A percentile compares a stretch with the other conserved stretches of the same genome.
These are phyloP conservation scores for Palythoa grandis DNA, from an alignment of 92 coral and sea anemone species.

Conservation along the genomic window DNA sequence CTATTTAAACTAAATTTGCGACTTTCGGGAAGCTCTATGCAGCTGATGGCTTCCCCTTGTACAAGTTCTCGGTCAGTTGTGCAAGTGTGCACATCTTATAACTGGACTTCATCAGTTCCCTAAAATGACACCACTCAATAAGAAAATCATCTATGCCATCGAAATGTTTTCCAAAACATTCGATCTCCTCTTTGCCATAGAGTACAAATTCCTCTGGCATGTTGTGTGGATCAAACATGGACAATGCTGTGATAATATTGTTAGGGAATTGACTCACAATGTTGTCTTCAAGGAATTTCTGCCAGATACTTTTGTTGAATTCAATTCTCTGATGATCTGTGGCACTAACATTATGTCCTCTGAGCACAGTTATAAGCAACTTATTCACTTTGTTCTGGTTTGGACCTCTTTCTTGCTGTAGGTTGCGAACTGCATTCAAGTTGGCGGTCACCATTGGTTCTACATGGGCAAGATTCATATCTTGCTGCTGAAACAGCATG, in stretches of 20 bases:
- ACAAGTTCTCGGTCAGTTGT: conserved; percentile 1
- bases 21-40: neutral
- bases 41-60: neutral
- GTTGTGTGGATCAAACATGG: conserved; percentile 10
- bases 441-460: conserved; percentile 21
- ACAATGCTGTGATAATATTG: conserved; percentile 10
- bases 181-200: conserved; percentile 26
- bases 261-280: conserved; percentile 11
- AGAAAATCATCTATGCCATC: neutral
- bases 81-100: neutral
- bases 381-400: neutral
- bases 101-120: conserved; percentile 7
- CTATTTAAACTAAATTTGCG: neutral
- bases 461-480: neutral
- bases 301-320: neutral
- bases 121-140: neutral
- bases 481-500: neutral
- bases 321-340: conserved; percentile 11
- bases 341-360: neutral
- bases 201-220: conserved; percentile 18
- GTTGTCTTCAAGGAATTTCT: conserved; percentile 15
- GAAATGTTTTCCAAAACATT: conserved; percentile 9
- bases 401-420: neutral
- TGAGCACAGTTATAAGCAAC: neutral
- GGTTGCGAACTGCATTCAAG: neutral